These are phyloP conservation scores for Artemia franciscana DNA, from an alignment of 1,140 invertebrate genomes.

Conservation along the genomic window DNA sequence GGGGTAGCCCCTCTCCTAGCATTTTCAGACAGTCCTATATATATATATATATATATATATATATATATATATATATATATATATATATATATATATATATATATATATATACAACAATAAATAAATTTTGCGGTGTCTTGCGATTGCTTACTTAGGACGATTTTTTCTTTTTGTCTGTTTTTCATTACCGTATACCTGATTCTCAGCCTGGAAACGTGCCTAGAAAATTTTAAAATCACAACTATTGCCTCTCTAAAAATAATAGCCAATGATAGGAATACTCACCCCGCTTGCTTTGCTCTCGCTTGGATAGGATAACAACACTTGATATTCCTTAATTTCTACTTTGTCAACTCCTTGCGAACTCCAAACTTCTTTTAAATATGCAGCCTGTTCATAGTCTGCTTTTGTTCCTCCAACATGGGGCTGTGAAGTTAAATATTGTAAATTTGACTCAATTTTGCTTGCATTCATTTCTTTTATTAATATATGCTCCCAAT, in stretches of 20 bases:
- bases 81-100: no score
- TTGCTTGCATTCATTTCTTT: neutral
- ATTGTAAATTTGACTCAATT: neutral
- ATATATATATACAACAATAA: no score
- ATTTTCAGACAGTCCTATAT: no score
- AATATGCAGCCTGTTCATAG: conserved; percentile 10
- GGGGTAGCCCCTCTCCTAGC: no score
- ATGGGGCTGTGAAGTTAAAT: conserved; percentile 12
- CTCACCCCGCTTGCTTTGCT: conserved; percentile 12
- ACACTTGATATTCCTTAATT: conserved; percentile 13
- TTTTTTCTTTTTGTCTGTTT: no score
- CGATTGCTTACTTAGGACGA: no score
- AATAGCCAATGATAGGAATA: neutral
- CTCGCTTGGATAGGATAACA: conserved; percentile 12
- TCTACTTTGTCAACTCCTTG: conserved; percentile 12
- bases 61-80: no score
- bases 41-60: no score
- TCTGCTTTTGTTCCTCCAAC: conserved; percentile 13
- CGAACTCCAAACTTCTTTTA: conserved; percentile 12
- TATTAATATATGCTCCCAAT: neutral
- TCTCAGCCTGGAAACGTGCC: no score
- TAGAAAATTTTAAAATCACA: no score
- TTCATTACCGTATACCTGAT: no score
- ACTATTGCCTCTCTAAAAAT: neutral
- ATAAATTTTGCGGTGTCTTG: no score